Base-by-base conservation (phyloP, 2,797 vertebrate genomes). In the Neosalanx taihuensis region DNA sequence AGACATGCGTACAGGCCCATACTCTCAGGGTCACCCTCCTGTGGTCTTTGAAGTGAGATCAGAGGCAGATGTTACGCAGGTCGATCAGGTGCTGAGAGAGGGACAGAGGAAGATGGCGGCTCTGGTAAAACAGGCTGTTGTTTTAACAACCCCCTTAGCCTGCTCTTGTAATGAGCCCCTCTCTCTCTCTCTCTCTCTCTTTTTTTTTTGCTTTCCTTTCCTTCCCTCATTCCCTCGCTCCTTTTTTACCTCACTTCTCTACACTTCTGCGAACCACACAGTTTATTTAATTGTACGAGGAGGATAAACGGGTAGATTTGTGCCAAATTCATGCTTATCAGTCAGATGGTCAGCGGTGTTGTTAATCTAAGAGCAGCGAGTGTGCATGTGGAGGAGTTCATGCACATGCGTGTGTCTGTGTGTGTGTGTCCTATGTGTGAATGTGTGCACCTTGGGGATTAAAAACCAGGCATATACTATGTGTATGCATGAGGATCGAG, bases 41-140 rank as follows among this genome's bases (percentile, higher is more conserved):
- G 5, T 23, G 51, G 81, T 80, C 87, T 91, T 90, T 91, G 89
- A 91, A 86, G 85, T 86, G 79, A 90, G 88, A 91, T 91, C 87
- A 90, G 84, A 91, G 80, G 76, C 76, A 76, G 80, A 76, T 9
- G 72, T 64, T 85, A 87, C 84, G 84, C 86, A 81, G 88, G 88
- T 87, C 77, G 80, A 87, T 89, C 88, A 87, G 83, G 83, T 89
- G 88, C 68, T 7, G 10, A 31, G 31, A 33, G 62, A 58, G 60
- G 26, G n/a, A 15, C 41, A 61, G 41, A 26, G 69, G 41, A 26
- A 30, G 9, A 59, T 18, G 76, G 72, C 71, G 67, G 64, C 71
- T 64, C 76, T 62, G 78, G 83, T 81, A 81, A 83, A 86, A 75
- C 70, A 70, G 73, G 71, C 72, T 78, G 82, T 82, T 88, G 77